Evolutionary conservation across 2,797 vertebrate genomes (phyloP).

Genomic region (Onychomys torridus): DNA sequence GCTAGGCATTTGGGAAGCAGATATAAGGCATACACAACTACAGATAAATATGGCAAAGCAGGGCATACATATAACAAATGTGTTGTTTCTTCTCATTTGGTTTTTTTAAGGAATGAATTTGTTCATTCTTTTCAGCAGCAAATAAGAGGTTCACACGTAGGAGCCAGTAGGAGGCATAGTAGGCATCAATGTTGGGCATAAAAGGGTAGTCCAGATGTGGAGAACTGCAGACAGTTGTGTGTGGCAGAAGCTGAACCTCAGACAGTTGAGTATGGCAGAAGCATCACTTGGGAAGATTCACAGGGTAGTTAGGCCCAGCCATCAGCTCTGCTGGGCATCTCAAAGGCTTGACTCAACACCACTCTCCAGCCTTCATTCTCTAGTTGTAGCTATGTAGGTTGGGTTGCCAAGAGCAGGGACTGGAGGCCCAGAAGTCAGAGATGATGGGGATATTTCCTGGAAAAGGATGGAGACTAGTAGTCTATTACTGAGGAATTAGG

Average conservation of each 20-base stretch:
- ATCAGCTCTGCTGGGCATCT: neutral
- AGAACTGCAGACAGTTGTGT: neutral
- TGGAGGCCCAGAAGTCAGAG: neutral
- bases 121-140: conserved; percentile 30
- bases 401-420: neutral
- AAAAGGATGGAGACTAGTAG: neutral
- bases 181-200: neutral
- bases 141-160: neutral
- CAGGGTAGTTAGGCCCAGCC: rapidly evolving
- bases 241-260: neutral
- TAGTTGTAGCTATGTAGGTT: neutral
- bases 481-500: neutral
- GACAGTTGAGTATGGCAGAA: neutral
- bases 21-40: neutral
- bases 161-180: neutral
- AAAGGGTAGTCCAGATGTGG: neutral
- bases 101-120: neutral
- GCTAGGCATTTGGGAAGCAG: neutral
- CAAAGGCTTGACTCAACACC: neutral
- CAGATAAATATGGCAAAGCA: neutral
- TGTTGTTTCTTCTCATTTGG: neutral
- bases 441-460: neutral
- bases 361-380: rapidly evolving
- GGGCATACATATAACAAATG: too few relatives aligned
- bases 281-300: neutral